phyloP scores from a whole-genome alignment of 2,888 invertebrate species.

The Cephus nigrinus region DNA sequence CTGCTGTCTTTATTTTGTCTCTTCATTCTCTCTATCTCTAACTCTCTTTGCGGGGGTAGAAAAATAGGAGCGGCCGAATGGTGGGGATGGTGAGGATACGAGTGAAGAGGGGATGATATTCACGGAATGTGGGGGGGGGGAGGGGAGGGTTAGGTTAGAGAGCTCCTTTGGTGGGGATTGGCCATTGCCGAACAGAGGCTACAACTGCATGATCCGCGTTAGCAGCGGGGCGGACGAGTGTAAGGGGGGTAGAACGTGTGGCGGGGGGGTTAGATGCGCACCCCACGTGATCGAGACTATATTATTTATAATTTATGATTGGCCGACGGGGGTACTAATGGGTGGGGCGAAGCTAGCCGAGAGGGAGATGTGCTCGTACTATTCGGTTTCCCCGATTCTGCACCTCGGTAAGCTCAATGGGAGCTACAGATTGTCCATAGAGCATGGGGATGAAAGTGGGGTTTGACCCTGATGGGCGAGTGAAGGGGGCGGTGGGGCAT shows the following conservation, averaged over 20 bases:
- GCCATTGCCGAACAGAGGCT: slow-evolving; percentile 2
- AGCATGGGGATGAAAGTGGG: background rate
- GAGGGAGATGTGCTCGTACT: background rate
- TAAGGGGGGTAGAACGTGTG: background rate
- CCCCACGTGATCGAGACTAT: slow-evolving; percentile 15
- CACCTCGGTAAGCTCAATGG: background rate
- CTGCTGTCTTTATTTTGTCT: background rate
- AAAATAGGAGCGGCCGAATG: background rate
- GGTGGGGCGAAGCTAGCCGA: background rate
- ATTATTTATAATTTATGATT: slow-evolving; percentile 39
- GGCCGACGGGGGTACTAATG: slow-evolving; percentile 17
- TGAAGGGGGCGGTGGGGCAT: background rate
- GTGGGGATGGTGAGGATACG: background rate
- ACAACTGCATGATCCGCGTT: background rate
- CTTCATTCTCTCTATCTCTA: background rate
- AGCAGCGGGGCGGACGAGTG: background rate
- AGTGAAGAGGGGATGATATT: background rate
- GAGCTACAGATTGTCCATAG: background rate
- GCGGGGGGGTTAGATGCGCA: background rate
- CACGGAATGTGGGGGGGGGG: background rate
- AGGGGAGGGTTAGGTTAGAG: background rate
- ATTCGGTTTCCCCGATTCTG: background rate
- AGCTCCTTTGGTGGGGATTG: background rate
- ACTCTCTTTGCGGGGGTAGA: background rate
- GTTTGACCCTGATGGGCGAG: background rate